Evolutionary conservation across 2,113 vertebrate genomes (phyloP).

Genomic region (Bubo scandiacus): DNA sequence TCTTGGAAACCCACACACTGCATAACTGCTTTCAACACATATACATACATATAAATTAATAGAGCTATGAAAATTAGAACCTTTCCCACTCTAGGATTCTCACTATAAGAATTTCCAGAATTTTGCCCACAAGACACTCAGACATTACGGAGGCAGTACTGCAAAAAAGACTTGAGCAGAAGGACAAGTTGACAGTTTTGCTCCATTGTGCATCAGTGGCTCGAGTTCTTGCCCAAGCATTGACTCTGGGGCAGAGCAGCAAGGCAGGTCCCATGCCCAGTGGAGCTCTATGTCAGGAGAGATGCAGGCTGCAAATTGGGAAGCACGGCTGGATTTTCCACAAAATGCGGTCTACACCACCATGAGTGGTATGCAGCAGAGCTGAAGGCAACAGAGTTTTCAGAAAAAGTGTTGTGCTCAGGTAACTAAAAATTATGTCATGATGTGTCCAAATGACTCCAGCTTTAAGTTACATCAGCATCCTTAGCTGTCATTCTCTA

Average conservation of each 20-base stretch:
- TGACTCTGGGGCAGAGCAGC: neutral
- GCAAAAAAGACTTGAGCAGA: neutral
- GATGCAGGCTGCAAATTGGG: neutral
- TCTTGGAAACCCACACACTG: neutral
- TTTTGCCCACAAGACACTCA: neutral
- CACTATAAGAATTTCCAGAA: neutral
- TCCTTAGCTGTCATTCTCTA: neutral
- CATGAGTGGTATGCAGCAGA: neutral
- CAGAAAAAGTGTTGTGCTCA: neutral
- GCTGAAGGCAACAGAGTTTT: neutral
- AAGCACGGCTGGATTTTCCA: neutral
- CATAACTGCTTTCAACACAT: neutral
- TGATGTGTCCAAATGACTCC: neutral
- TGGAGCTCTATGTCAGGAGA: accelerated
- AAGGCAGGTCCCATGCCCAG: neutral
- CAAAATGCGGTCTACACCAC: accelerated
- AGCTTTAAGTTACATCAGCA: accelerated
- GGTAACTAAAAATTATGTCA: neutral
- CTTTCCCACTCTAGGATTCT: neutral
- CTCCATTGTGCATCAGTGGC: neutral
- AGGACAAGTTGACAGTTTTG: neutral
- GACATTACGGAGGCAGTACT: neutral
- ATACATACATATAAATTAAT: neutral
- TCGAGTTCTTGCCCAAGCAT: neutral
- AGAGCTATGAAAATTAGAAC: neutral